Base-by-base conservation (phyloP, 2,113 vertebrate genomes). In the Odobenus rosmarus region DNA sequence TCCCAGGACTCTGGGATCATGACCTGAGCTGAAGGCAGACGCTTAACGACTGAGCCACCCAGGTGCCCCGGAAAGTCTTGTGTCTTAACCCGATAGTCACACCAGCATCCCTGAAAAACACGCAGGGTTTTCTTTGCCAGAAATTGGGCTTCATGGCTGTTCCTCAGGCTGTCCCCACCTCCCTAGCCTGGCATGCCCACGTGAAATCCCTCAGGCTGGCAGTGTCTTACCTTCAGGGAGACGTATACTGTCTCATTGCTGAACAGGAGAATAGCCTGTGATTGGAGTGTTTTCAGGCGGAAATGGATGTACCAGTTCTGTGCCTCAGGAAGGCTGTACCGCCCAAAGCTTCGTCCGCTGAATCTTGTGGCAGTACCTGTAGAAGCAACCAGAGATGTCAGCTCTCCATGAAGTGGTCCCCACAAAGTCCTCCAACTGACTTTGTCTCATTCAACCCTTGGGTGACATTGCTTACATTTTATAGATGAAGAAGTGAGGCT, bases 311-410 rank as follows among this genome's bases (percentile, higher is more conserved):
- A 97, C 98, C 99, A 99, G 53, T 97, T 97, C 71, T 96, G 98
- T 26, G 39, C 98, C 36, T 96, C 95, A 0, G 95, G 98, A 1
- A 99, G 98, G 87, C 97, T 89, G 97, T 99, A 99, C 61, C 99
- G 98, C 85, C 99, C 74, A 74, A 99, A 99, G 93, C 99, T 99
- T 55, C 98, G 98, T 0, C 99, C 99, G 0, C 99, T 98, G 92
- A 99, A 99, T 93, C 98, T 98, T 90, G 99, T 72, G 0, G 99
- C 99, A 0, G 99, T 99, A 76, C 99, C 99, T 99, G 98, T 83
- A 69, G 86, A 90, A 98, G 98, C 83, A 88, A 67, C 4, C 96
- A 53, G 23, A 62, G 8, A 9, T 39, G 31, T 97, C 64, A 93
- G 33, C 36, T 5, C 46, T 19, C 1, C 4, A 16, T 7, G 12